phyloP scores from a whole-genome alignment of 2,888 invertebrate genomes.

The Zaprionus bogoriensis region DNA sequence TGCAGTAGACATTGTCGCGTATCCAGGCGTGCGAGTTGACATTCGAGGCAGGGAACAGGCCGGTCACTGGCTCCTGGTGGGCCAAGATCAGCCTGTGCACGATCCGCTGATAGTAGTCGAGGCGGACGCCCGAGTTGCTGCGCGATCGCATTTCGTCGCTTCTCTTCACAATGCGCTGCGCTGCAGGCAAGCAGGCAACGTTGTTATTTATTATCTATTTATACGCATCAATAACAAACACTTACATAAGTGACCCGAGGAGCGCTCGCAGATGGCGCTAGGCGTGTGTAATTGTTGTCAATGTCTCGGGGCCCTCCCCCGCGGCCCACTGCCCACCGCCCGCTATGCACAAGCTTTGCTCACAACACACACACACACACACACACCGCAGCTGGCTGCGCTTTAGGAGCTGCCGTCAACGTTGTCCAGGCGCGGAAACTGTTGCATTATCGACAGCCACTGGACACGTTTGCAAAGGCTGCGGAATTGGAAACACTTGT shows the following conservation, averaged over 20 bases:
- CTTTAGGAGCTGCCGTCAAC: conserved; percentile 39
- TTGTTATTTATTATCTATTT: conserved; percentile 1
- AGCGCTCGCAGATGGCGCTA: conserved; percentile 20
- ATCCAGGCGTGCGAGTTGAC: conserved; percentile 98
- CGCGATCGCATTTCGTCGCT: conserved; percentile 89
- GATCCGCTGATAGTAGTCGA: conserved; percentile 98
- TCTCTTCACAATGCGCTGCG: conserved; percentile 2
- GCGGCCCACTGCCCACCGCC: conserved; percentile 8
- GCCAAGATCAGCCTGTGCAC: conserved; percentile 96
- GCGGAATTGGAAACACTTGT: conserved; percentile 25
- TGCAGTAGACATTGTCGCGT: conserved; percentile 98
- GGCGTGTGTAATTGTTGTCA: conserved; percentile 48
- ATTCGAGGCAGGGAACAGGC: conserved; percentile 95
- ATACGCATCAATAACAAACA: conserved; percentile 3
- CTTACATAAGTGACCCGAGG: conserved; percentile 45
- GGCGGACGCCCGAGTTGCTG: conserved; percentile 94
- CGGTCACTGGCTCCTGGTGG: conserved; percentile 98
- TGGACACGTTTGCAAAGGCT: conserved; percentile 1
- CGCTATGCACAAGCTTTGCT: conserved; percentile 17
- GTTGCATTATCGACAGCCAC: conserved; percentile 36
- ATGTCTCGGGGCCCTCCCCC: conserved; percentile 26
- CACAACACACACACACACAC: conserved; percentile 23
- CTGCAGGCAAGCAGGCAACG: background rate
- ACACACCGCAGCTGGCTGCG: conserved; percentile 29
- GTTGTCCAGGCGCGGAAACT: conserved; percentile 20